phyloP scores from a whole-genome alignment of 1,140 invertebrate species.

The Pemphigus obesinymphae region DNA sequence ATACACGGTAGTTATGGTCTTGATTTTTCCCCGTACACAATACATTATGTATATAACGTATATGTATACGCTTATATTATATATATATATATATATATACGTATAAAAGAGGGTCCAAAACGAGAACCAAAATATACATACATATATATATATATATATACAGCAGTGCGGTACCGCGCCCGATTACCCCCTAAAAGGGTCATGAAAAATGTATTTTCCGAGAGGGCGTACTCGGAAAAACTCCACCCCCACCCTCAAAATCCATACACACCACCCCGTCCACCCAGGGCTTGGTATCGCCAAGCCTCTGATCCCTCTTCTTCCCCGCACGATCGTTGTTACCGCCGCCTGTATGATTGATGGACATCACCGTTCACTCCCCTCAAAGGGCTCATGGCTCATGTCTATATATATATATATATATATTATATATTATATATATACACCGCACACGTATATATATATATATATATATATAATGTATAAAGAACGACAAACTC shows the following conservation, averaged over 20 bases:
- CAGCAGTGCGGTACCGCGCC: not conserved
- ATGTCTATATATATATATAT: not conserved
- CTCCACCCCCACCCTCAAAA: too few species aligned
- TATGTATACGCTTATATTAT: not conserved
- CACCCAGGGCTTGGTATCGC: not conserved
- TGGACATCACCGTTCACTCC: conserved; percentile 1
- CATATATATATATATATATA: not conserved
- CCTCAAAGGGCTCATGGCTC: not conserved
- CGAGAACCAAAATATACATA: too few species aligned
- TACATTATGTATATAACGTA: too few species aligned
- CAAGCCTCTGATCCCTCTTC: too few species aligned
- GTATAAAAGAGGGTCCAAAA: too few species aligned
- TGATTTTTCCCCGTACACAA: too few species aligned
- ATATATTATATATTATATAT: not conserved
- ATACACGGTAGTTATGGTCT: too few species aligned
- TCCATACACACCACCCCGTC: too few species aligned
- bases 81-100: not conserved
- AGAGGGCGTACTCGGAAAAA: conserved; percentile 40
- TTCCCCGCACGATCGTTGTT: not conserved
- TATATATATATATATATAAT: not conserved
- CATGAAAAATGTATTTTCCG: conserved; percentile 42
- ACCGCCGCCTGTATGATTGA: conserved; percentile 8
- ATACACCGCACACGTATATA: not conserved
- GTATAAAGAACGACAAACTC: not conserved
- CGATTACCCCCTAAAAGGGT: conserved; percentile 40